phyloP scores from a whole-genome alignment of 2,113 vertebrate genomes.

The Pycnonotus jocosus region DNA sequence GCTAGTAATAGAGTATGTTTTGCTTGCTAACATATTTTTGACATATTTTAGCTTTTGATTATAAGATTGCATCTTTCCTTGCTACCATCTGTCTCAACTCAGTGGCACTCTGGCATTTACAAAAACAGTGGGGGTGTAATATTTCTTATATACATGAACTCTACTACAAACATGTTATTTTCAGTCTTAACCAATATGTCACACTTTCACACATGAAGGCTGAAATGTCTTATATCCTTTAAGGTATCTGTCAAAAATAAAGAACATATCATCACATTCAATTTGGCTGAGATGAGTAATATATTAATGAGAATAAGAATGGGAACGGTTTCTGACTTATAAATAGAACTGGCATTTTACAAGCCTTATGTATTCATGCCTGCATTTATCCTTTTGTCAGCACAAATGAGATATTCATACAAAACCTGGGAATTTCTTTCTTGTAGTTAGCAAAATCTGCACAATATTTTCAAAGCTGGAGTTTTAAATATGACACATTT shows the following conservation, averaged over 20 bases:
- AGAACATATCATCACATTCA: conserved; percentile 60
- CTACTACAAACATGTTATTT: conserved; percentile 72
- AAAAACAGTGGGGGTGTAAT: conserved; percentile 78
- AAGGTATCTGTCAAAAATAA: conserved; percentile 67
- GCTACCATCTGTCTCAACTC: conserved; percentile 80
- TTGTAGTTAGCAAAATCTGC: conserved; percentile 24
- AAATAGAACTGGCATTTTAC: conserved; percentile 53
- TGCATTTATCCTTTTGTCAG: conserved; percentile 60
- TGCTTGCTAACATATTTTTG: conserved; percentile 81
- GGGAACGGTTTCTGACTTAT: conserved; percentile 38
- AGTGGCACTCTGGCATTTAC: conserved; percentile 73
- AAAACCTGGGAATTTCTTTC: conserved; percentile 17
- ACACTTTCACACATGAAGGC: conserved; percentile 66
- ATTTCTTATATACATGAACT: conserved; percentile 73
- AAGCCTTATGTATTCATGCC: conserved; percentile 8
- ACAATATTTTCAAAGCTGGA: conserved; percentile 17
- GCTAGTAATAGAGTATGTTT: conserved; percentile 72
- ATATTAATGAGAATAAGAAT: conserved; percentile 58
- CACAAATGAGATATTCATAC: conserved; percentile 41
- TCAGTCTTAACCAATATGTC: conserved; percentile 76
- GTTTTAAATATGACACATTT: conserved; percentile 27
- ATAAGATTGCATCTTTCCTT: conserved; percentile 79
- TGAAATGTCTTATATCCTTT: conserved; percentile 60
- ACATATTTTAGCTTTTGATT: conserved; percentile 82
- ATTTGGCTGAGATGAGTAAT: conserved; percentile 61